Evolutionary conservation across 2,888 invertebrate genomes (phyloP), one percentile per base, ranked within the genome.

Genomic region (Rutpela maculata): DNA sequence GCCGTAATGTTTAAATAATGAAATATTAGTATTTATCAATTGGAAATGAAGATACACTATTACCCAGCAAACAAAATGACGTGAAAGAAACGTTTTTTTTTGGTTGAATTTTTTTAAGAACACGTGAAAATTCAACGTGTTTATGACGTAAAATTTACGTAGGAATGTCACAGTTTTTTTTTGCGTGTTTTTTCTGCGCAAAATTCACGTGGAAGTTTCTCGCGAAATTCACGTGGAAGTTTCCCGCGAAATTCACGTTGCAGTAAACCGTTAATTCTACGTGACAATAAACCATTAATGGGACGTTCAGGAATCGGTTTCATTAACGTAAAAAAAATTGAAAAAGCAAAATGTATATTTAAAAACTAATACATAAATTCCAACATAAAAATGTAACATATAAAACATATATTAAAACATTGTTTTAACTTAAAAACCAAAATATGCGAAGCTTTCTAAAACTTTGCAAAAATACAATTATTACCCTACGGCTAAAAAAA

Each of bases 71-170:
- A 57, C 57, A 57, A 57, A 57, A 57, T 57, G 57, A n/a, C 17
- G 57, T 57, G 4, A 57, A 57, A 57, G 3, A 57, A 57, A 57
- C 57, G 57, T 57, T n/a, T 57, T 57, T 57, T 57, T 57, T 57
- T 15, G 15, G 57, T n/a, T n/a, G 57, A 57, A 57, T 57, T n/a
- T n/a, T n/a, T n/a, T n/a, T 17, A 1, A n/a, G 17, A 57, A 57
- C 15, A 57, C 57, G 57, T 57, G 57, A 57, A 57, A 57, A 57
- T 57, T 57, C 57, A 57, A 57, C 17, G 57, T 57, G 57, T 57
- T 57, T n/a, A 57, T 57, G 57, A 57, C 17, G 57, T 17, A 57
- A 57, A 57, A 57, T 57, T 57, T 57, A 57, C 57, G 57, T n/a
- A 12, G 17, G 57, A 57, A 57, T 57, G 57, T 57, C 57, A 17